These are phyloP conservation scores for Drosophila dunni DNA, from an alignment of 1,140 invertebrate species.

Conservation along the genomic window DNA sequence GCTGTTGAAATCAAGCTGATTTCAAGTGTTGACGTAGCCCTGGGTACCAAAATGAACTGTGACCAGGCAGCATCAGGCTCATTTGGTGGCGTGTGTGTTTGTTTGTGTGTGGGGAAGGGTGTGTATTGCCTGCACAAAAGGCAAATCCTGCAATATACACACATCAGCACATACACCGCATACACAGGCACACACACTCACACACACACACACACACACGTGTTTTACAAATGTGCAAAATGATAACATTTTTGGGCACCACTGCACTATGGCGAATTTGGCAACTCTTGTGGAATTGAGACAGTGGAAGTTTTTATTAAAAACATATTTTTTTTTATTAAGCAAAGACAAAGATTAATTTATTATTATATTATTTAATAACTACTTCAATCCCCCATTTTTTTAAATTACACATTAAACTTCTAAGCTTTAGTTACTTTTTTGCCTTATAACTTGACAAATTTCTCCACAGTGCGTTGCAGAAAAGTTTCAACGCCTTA, in stretches of 20 bases:
- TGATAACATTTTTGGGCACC: constrained; percentile 69
- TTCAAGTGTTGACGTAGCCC: constrained; percentile 9
- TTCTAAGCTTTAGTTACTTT: not conserved
- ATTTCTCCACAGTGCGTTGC: not conserved
- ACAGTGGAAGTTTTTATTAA: too few relatives aligned
- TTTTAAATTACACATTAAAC: too few relatives aligned
- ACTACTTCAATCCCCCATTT: too few relatives aligned
- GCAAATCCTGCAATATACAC: constrained; percentile 9
- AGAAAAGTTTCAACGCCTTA: not conserved
- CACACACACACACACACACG: constrained; percentile 28
- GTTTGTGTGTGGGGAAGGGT: too few relatives aligned
- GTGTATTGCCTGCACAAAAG: not conserved
- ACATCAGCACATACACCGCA: not conserved
- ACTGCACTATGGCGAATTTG: not conserved
- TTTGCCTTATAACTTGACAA: not conserved
- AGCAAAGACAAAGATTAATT: too few relatives aligned
- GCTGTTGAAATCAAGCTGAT: constrained; percentile 15
- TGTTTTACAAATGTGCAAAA: constrained; percentile 73
- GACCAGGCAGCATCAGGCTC: not conserved
- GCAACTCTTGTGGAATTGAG: not conserved
- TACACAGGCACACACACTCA: constrained; percentile 12
- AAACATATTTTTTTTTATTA: too few relatives aligned
- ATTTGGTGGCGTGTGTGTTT: not conserved
- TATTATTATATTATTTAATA: too few relatives aligned
- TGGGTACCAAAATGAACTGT: not conserved